These are phyloP conservation scores for Paratrypauchen microcephalus DNA, from an alignment of 2,797 vertebrate genomes.

Conservation along the genomic window DNA sequence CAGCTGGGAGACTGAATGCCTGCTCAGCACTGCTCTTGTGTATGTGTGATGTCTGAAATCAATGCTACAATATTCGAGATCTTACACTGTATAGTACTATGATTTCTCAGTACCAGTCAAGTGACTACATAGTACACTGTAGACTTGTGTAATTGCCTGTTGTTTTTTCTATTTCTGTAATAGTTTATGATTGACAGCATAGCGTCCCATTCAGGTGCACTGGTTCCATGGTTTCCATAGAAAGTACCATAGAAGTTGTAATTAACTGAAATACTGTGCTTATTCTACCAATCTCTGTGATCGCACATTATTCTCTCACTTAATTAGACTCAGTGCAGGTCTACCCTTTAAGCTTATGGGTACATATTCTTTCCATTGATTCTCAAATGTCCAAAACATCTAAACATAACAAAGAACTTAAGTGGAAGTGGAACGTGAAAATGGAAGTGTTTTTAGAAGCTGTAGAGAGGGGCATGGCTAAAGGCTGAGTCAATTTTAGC, in stretches of 20 bases:
- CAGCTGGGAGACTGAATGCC: slow-evolving; percentile 23
- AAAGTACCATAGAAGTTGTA: not conserved
- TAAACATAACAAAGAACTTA: not conserved
- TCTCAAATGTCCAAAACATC: not conserved
- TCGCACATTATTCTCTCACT: not conserved
- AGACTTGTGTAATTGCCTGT: not conserved
- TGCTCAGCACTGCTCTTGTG: not conserved
- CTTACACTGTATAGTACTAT: not conserved
- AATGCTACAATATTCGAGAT: not conserved
- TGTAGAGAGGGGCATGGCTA: too few relatives aligned
- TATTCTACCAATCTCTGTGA: not conserved
- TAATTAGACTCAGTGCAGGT: not conserved
- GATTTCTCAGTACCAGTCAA: not conserved
- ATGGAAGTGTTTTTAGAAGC: too few relatives aligned
- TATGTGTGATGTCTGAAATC: not conserved
- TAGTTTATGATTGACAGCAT: not conserved
- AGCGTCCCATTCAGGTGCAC: not conserved
- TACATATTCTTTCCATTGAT: not conserved
- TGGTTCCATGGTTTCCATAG: not conserved
- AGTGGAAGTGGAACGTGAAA: too few relatives aligned
- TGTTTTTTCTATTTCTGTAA: not conserved
- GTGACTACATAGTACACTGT: not conserved
- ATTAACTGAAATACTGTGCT: not conserved
- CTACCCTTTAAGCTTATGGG: not conserved
- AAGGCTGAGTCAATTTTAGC: too few relatives aligned